phyloP scores from a whole-genome alignment of 2,797 vertebrate genomes.

The Danio aesculapii region DNA sequence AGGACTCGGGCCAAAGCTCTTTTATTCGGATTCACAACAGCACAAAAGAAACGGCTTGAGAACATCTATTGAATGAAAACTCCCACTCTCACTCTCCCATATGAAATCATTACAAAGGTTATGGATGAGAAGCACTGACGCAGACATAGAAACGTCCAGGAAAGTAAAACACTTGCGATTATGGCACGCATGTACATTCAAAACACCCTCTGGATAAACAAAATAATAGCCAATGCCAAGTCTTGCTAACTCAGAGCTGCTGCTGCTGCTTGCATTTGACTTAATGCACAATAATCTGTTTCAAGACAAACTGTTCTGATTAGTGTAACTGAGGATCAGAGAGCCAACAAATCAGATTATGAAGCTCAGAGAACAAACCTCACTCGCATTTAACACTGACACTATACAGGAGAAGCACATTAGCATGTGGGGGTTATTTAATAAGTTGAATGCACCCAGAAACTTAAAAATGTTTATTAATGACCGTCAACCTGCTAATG shows the following conservation, averaged over 20 bases:
- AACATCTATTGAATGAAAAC: conserved; percentile 28
- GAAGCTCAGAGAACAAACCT: conserved; percentile 31
- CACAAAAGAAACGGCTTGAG: conserved; percentile 36
- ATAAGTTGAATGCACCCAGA: not conserved
- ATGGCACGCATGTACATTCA: not conserved
- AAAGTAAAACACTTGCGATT: conserved; percentile 24
- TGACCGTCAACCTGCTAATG: not conserved
- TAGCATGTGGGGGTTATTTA: not conserved
- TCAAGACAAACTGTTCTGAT: conserved; percentile 34
- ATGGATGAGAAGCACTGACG: conserved; percentile 6
- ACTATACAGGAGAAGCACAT: not conserved
- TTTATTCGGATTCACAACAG: conserved; percentile 26
- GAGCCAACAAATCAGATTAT: conserved; percentile 37
- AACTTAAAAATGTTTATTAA: not conserved
- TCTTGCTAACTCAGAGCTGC: not conserved
- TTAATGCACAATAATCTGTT: conserved; percentile 1
- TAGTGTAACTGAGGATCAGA: conserved; percentile 28
- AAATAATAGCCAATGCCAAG: conserved; percentile 25
- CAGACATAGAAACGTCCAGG: conserved; percentile 9
- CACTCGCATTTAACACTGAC: conserved; percentile 15
- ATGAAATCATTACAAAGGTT: conserved; percentile 40
- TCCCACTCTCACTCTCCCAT: conserved; percentile 21
- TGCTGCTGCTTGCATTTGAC: not conserved
- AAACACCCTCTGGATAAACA: conserved; percentile 1
- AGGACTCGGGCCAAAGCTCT: conserved; percentile 45